Conservation (phyloP, 2,888 invertebrate species). For the Torymus texanus region DNA sequence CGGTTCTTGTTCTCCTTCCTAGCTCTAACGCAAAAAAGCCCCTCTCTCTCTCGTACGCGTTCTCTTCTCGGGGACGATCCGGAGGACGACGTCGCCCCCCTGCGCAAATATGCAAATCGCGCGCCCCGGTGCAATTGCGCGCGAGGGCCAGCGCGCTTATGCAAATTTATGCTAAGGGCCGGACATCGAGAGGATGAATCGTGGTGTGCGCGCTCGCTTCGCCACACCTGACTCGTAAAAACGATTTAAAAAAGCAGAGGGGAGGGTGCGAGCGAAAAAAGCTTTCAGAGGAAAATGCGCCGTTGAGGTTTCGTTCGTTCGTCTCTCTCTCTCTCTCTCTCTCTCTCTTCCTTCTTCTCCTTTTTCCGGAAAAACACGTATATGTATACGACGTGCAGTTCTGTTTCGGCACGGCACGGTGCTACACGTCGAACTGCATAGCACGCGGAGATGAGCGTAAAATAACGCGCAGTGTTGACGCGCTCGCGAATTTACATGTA, state of each 20-base stretch:
- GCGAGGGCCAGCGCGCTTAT: slow-evolving; percentile 58
- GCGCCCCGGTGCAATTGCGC: slow-evolving; percentile 53
- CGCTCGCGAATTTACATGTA: slow-evolving; percentile 19
- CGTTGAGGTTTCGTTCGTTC: slow-evolving; percentile 3
- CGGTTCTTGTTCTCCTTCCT: too few relatives aligned
- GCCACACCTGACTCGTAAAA: slow-evolving; percentile 57
- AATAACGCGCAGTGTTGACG: slow-evolving; percentile 3
- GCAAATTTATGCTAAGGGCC: slow-evolving; percentile 65
- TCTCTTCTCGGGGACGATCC: too few relatives aligned
- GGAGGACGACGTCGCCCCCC: slow-evolving; percentile 10
- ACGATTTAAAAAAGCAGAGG: slow-evolving; percentile 25
- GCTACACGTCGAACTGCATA: neutral
- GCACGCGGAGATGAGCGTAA: neutral
- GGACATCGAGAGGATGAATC: slow-evolving; percentile 62
- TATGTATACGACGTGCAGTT: neutral
- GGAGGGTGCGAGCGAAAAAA: slow-evolving; percentile 19
- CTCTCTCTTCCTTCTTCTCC: neutral
- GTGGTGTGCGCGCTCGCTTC: slow-evolving; percentile 47
- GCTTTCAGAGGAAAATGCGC: slow-evolving; percentile 28
- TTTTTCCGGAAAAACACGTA: neutral
- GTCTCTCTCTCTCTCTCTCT: neutral
- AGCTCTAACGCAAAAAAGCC: neutral
- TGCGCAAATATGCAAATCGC: slow-evolving; percentile 59
- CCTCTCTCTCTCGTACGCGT: neutral
- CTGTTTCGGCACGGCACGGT: too few relatives aligned